Evolutionary conservation across 2,797 vertebrate genomes (phyloP).

Genomic region (Peromyscus aztecus): DNA sequence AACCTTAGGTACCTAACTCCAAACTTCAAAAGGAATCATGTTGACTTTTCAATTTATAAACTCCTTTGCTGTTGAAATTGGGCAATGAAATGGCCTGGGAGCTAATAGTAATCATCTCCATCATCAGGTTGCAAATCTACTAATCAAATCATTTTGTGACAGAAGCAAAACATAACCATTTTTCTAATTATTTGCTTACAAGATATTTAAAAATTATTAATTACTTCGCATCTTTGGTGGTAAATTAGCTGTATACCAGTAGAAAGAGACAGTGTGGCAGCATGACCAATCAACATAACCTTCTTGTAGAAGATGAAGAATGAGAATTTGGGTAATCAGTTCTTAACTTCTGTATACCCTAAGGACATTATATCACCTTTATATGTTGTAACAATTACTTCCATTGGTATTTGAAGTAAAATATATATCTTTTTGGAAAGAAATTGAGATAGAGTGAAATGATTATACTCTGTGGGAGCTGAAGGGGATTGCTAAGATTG

Average conservation of each 20-base stretch:
- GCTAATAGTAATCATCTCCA: slow-evolving; percentile 65
- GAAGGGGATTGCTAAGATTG: not conserved
- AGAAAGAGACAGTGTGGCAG: not conserved
- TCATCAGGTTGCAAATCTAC: slow-evolving; percentile 74
- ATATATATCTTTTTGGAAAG: slow-evolving; percentile 40
- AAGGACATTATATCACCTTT: slow-evolving; percentile 34
- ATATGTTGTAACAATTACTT: slow-evolving; percentile 37
- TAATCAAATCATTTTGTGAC: slow-evolving; percentile 65
- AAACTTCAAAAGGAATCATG: slow-evolving; percentile 71
- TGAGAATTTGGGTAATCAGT: slow-evolving; percentile 43
- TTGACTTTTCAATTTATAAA: slow-evolving; percentile 44
- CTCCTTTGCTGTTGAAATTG: slow-evolving; percentile 67
- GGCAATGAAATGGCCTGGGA: slow-evolving; percentile 73
- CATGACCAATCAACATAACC: not conserved
- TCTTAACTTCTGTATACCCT: slow-evolving; percentile 72
- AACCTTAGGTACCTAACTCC: not conserved
- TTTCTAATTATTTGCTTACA: slow-evolving; percentile 26
- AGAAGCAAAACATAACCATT: slow-evolving; percentile 50
- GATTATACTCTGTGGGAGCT: not conserved
- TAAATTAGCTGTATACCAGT: not conserved
- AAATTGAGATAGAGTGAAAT: slow-evolving; percentile 7
- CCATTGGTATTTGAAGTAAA: slow-evolving; percentile 22
- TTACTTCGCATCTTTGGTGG: not conserved
- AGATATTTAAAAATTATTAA: not conserved
- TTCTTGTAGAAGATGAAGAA: slow-evolving; percentile 61